Percentiles rank a stretch among this genome's conserved stretches.
phyloP scores from a whole-genome alignment of 2,113 vertebrate genomes.

The Pedionomus torquatus region DNA sequence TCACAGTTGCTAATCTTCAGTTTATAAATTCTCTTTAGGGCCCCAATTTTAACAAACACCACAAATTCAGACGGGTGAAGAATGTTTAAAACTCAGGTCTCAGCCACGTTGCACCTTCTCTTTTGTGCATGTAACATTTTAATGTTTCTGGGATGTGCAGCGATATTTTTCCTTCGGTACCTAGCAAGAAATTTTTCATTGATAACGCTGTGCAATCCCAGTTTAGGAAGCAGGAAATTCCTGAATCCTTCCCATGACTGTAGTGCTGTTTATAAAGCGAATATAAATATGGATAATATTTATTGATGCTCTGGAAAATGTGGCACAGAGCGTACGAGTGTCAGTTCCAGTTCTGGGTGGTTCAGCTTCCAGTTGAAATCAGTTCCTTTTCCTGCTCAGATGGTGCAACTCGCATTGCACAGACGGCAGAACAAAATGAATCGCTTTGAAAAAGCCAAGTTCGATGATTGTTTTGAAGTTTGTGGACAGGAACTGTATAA shows the following conservation, averaged over 20 bases:
- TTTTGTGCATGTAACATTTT: neutral
- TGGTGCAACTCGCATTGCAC: neutral
- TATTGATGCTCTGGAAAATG: neutral
- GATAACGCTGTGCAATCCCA: neutral
- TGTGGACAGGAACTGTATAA: neutral
- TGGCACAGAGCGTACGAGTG: neutral
- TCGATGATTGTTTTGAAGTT: slow-evolving; percentile 33
- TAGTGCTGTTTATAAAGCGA: neutral
- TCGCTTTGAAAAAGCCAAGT: neutral
- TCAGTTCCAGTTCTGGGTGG: neutral
- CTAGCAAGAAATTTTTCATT: neutral
- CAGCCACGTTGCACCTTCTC: neutral
- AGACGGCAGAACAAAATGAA: neutral
- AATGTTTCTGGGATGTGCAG: neutral
- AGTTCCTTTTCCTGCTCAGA: neutral
- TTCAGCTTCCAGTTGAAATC: too few relatives aligned
- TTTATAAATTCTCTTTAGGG: neutral
- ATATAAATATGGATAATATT: neutral
- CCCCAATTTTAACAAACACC: neutral
- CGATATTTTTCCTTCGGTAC: neutral
- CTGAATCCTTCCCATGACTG: neutral
- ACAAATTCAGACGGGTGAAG: neutral
- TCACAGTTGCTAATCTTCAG: neutral
- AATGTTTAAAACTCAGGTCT: neutral
- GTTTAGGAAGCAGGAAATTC: neutral